These are phyloP conservation scores for Clarias fuscus DNA, from an alignment of 2,797 vertebrate species.

Conservation along the genomic window DNA sequence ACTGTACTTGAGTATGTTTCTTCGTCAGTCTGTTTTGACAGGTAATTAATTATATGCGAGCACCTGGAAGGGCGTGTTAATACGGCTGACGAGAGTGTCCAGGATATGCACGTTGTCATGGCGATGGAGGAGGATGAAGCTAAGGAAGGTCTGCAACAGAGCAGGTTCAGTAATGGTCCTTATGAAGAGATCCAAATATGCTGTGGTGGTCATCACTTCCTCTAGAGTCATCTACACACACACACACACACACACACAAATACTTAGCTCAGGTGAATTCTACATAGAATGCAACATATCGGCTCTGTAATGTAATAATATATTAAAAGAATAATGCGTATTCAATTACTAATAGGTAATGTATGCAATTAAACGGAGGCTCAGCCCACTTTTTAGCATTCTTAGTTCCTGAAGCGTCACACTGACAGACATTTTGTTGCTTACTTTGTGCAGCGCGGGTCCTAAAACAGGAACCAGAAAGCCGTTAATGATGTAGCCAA, in stretches of 20 bases:
- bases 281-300: too few relatives aligned
- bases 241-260: conserved; percentile 11
- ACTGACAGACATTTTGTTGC: conserved; percentile 33
- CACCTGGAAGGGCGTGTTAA: conserved; percentile 97
- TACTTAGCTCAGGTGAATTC: too few relatives aligned
- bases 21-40: not conserved
- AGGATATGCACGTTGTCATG: conserved; percentile 93
- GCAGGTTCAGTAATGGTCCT: conserved; percentile 89
- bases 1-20: not conserved
- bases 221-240: conserved; percentile 69
- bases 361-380: not conserved
- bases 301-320: too few relatives aligned
- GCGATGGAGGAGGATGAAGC: conserved; percentile 90
- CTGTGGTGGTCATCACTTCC: conserved; percentile 97
- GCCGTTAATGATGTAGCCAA: conserved; percentile 95
- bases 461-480: conserved; percentile 96
- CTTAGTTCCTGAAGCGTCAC: not conserved
- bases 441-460: conserved; percentile 96
- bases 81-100: conserved; percentile 92
- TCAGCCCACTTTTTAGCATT: not conserved
- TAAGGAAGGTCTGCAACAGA: conserved; percentile 92
- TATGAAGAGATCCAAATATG: conserved; percentile 94
- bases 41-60: not conserved
- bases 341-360: not conserved
- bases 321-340: too few relatives aligned